Base-by-base conservation (phyloP, 2,113 vertebrate genomes). In the Heterotis niloticus region DNA sequence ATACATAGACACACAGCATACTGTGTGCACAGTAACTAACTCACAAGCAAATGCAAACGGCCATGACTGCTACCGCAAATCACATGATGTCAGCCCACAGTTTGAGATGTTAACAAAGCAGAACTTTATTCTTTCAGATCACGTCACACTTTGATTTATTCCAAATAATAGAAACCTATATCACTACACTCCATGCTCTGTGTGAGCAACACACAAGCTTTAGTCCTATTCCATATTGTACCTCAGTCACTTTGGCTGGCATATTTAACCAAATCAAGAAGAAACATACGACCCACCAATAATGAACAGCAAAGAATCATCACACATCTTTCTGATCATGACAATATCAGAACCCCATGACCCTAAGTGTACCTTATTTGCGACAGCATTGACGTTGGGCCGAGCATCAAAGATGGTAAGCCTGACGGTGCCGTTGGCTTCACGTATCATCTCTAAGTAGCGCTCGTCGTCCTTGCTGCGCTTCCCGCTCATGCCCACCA, bases 401-500 rank as follows among this genome's bases (percentile, higher is more conserved):
- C 97, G 94, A 0, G 98, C 98, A 0, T 99, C 98, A 29, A 91
- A 99, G 82, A 99, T 99, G 1, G 95, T 95, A 80, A 99, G 93
- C 84, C 96, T 98, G 66, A 7, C 44, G 66, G 91, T 84, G 76
- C 93, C 90, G 0, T 98, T 99, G 14, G 96, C 93, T 75, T 99
- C 96, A 34, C 95, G 92, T 87, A 99, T 96, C 75, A 94, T 23
- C 24, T 98, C 96, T 13, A 99, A 92, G 71, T 98, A 99, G 29
- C 91, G 93, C 84, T 99, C 97, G 16, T 99, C 98, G 18, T 99
- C 98, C 87, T 94, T 96, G 84, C 96, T 99, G 77, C 96, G 87
- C 84, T 99, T 99, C 1, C 98, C 96, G 1, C 96, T 95, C 96
- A 99, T 98, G 5, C 98, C 98, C 1, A 99, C 98, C 20, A 99